Base-by-base conservation (phyloP, 1,140 invertebrate genomes). In the Brachionus angularis region DNA sequence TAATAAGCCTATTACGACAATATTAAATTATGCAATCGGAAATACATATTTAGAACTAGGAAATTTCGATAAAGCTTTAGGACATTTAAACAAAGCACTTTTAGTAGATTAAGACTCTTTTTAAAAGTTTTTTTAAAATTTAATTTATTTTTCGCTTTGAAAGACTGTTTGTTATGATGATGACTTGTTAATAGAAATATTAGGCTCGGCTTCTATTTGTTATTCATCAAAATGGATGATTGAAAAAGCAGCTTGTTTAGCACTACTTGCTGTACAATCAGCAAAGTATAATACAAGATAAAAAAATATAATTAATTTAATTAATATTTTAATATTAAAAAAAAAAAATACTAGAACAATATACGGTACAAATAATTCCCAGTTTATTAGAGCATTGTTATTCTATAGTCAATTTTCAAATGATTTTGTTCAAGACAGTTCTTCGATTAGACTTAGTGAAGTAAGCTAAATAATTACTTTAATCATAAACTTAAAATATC, bases 211-310 rank as follows among this genome's bases (percentile, higher is more conserved):
- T 16, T 67, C 18, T 31, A n/a, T 47, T 67, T 67, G 39, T 33
- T 67, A 47, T 67, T 44, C 62, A 34, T 34, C 33, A 12, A 67
- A 67, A 47, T 67, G 62, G 62, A 47, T 47, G 16, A n/a, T 67
- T 50, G 47, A 67, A 18, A 46, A 67, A 47, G 62, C 62, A 8
- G 42, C 46, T 47, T 18, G n/a, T 5, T 18, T 67, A 18, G 39
- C 62, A 18, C 14, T 50, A 23, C 8, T 67, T 12, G 62, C 62
- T 21, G 25, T 67, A 12, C 42, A 67, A 46, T 18, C 47, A 21
- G 42, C 62, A 8, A 67, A 67, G 62, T 67, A 50, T 10, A 16
- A 42, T 16, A 42, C 16, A 10, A n/a, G n/a, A n/a, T n/a, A n/a
- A n/a, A n/a, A n/a, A n/a, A n/a, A 10, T 16, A 10, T 16, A 42